Percentiles rank a stretch among this genome's conserved stretches.
Evolutionary conservation across 1,140 invertebrate species (phyloP).

Genomic region (Anagrus nilaparvatae): DNA sequence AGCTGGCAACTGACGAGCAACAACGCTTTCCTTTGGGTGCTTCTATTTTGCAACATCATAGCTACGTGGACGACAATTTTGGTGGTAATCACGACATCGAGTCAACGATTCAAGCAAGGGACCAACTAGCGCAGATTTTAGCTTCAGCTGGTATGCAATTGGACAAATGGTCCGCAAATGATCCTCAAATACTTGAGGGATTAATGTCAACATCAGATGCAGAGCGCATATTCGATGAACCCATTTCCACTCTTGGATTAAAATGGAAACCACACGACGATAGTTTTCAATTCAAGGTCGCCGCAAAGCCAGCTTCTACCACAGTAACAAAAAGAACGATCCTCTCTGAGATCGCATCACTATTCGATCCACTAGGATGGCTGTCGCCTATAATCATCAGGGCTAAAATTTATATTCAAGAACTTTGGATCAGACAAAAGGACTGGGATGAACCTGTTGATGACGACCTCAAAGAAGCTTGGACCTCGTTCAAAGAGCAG

Average conservation of each 20-base stretch:
- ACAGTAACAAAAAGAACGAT: conserved; percentile 20
- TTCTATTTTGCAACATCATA: neutral
- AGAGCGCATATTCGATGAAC: too few species aligned
- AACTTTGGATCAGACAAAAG: conserved; percentile 23
- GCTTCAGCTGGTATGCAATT: neutral
- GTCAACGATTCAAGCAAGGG: neutral
- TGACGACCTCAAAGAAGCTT: too few species aligned
- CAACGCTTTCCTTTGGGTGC: neutral
- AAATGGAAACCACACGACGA: too few species aligned
- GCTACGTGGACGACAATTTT: conserved; percentile 8
- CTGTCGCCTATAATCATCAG: conserved; percentile 13
- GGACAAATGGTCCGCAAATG: conserved; percentile 13
- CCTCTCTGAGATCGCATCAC: conserved; percentile 14
- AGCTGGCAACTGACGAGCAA: conserved; percentile 8
- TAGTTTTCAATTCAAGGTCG: too few species aligned
- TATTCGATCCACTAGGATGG: conserved; percentile 16
- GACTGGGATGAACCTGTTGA: conserved; percentile 32
- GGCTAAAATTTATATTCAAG: conserved; percentile 28
- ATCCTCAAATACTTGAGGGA: too few species aligned
- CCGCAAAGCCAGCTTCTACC: too few species aligned
- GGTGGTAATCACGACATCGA: neutral
- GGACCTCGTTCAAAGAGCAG: too few species aligned
- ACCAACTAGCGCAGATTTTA: conserved; percentile 5
- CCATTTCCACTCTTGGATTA: too few species aligned
- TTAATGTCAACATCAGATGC: too few species aligned